A percentile compares a stretch with the other conserved stretches of the same genome.
These are phyloP conservation scores for Goniozus legneri DNA, from an alignment of 1,140 invertebrate species.

Conservation along the genomic window DNA sequence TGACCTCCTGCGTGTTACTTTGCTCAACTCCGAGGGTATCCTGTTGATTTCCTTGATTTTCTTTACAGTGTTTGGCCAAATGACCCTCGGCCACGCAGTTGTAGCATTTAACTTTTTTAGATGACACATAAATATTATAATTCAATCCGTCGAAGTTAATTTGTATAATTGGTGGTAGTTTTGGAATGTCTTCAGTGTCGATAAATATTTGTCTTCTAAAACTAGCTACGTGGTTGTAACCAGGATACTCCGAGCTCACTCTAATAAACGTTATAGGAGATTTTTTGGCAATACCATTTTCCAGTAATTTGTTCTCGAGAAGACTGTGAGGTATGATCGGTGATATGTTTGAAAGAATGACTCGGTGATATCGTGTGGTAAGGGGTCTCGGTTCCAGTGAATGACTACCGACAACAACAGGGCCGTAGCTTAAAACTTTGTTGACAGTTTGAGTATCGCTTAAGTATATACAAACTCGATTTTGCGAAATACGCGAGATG, in stretches of 20 bases:
- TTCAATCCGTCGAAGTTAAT: neutral
- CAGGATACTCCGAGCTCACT: neutral
- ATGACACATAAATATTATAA: neutral
- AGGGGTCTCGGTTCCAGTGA: neutral
- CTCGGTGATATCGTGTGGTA: neutral
- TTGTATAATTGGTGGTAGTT: neutral
- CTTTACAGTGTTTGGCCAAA: neutral
- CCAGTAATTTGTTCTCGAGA: neutral
- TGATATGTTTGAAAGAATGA: slow-evolving; percentile 1
- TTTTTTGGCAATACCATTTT: neutral
- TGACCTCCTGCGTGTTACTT: no score
- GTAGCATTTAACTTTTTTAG: neutral
- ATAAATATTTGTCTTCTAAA: slow-evolving; percentile 3
- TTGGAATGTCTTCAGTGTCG: neutral
- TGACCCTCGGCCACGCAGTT: neutral
- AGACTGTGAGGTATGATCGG: neutral
- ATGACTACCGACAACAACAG: neutral
- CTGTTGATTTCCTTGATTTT: no score
- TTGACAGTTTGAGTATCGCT: neutral
- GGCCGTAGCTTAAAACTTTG: neutral
- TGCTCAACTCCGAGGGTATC: no score
- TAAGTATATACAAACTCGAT: neutral
- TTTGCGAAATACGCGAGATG: slow-evolving; percentile 2
- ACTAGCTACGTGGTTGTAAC: neutral
- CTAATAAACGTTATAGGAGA: neutral